phyloP scores from a whole-genome alignment of 1,140 invertebrate species.

The Drosophila bifasciata region DNA sequence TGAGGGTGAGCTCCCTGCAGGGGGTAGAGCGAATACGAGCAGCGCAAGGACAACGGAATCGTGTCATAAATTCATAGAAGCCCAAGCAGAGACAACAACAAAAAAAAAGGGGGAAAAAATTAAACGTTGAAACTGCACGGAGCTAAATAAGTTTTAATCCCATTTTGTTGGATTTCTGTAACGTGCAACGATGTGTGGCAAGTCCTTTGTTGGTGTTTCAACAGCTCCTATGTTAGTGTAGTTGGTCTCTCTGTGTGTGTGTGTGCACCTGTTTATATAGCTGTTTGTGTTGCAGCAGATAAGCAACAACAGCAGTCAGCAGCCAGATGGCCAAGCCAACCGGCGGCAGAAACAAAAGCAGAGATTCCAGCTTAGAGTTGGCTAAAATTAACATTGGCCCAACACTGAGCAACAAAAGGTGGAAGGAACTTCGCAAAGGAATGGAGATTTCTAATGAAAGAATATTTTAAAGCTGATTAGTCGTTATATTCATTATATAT shows the following conservation, averaged over 20 bases:
- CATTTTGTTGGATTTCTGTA: conserved; percentile 68
- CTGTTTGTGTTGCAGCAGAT: conserved; percentile 46
- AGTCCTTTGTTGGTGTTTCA: conserved; percentile 39
- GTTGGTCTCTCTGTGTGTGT: not conserved
- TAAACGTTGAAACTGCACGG: conserved; percentile 29
- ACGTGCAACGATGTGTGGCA: conserved; percentile 45
- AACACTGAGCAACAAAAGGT: conserved; percentile 34
- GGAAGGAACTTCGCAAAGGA: not conserved
- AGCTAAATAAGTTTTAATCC: conserved; percentile 79
- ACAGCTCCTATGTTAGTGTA: conserved; percentile 2
- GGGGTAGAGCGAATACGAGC: no score
- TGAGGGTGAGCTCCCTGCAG: conserved; percentile 1
- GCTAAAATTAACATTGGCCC: conserved; percentile 43
- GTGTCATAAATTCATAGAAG: conserved; percentile 65
- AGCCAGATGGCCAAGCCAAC: conserved; percentile 23
- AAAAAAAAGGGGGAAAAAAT: no score
- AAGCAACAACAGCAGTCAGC: conserved; percentile 46
- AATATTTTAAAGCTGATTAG: no score
- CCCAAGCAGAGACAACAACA: conserved; percentile 12
- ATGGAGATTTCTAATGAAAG: no score
- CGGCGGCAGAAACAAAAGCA: conserved; percentile 23
- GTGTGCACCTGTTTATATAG: conserved; percentile 50
- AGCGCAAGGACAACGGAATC: conserved; percentile 28
- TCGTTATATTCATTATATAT: no score
- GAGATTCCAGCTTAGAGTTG: conserved; percentile 18